phyloP scores from a whole-genome alignment of 2,888 invertebrate species.

The Phaonia tiefii region DNA sequence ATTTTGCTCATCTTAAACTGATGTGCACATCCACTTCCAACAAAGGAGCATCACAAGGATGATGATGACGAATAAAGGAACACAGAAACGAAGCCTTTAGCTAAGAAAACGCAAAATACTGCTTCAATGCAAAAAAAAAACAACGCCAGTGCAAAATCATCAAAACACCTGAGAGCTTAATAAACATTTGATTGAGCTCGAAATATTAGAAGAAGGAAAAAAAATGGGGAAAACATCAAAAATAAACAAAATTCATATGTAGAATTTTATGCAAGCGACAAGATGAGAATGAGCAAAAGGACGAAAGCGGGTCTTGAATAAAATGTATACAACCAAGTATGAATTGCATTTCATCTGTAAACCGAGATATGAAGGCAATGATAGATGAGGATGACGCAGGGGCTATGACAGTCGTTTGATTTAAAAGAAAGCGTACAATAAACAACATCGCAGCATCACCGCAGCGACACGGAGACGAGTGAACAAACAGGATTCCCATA shows the following conservation, averaged over 20 bases:
- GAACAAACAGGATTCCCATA: constrained; percentile 66
- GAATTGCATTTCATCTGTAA: constrained; percentile 78
- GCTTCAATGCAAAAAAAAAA: not conserved
- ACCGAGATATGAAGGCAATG: constrained; percentile 67
- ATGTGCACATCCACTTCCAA: no score
- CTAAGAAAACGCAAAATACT: not conserved
- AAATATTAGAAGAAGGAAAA: not conserved
- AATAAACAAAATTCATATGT: constrained; percentile 52
- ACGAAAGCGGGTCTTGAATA: constrained; percentile 19
- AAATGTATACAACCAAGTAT: constrained; percentile 65
- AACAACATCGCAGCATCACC: constrained; percentile 15
- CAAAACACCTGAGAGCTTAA: constrained; percentile 69
- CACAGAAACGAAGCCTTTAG: not conserved
- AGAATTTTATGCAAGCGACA: constrained; percentile 41
- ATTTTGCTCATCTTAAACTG: no score
- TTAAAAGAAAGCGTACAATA: constrained; percentile 68
- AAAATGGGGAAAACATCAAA: constrained; percentile 28
- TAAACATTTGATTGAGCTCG: constrained; percentile 65
- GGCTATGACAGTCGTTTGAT: constrained; percentile 68
- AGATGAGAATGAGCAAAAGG: constrained; percentile 1
- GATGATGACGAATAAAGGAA: not conserved
- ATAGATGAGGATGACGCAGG: not conserved
- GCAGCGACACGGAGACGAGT: constrained; percentile 30
- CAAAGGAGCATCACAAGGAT: not conserved
- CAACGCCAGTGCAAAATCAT: not conserved